These are phyloP conservation scores for Brienomyrus longianalis DNA, from an alignment of 2,113 vertebrate genomes.

Conservation along the genomic window DNA sequence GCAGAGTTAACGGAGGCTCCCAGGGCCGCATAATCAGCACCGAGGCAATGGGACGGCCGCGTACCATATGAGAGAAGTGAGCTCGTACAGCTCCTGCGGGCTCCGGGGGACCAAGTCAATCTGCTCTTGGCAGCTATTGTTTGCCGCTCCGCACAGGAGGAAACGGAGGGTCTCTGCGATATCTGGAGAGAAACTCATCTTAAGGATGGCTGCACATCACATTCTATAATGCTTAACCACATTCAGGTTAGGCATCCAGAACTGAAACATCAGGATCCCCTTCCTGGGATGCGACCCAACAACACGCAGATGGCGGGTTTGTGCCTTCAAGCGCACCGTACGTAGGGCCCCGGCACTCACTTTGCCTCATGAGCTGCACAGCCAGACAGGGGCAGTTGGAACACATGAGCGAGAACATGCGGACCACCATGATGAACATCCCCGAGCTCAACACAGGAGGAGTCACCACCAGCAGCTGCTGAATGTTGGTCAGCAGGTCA, in stretches of 20 bases:
- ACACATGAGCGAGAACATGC: constrained; percentile 99
- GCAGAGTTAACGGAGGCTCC: neutral
- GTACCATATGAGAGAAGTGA: constrained; percentile 98
- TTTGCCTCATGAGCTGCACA: constrained; percentile 98
- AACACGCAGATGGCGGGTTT: neutral
- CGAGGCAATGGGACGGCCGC: neutral
- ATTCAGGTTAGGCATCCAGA: neutral
- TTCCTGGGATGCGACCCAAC: neutral
- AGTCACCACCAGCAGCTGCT: constrained; percentile 93
- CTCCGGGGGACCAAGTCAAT: constrained; percentile 95
- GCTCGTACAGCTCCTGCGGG: constrained; percentile 94
- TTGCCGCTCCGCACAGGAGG: constrained; percentile 91
- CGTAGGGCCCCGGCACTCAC: constrained; percentile 61
- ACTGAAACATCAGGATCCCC: neutral
- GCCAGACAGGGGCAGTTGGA: constrained; percentile 94
- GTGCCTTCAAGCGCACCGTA: neutral
- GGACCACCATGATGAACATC: constrained; percentile 99
- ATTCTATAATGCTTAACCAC: neutral
- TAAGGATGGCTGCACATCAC: neutral
- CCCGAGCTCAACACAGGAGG: constrained; percentile 95
- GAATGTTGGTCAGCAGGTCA: constrained; percentile 94
- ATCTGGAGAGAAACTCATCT: constrained; percentile 57
- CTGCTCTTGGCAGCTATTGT: constrained; percentile 95
- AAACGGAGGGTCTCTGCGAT: constrained; percentile 97
- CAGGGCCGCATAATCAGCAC: neutral